A percentile compares a stretch with the other conserved stretches of the same genome.
Conservation (phyloP, 2,797 vertebrate species). For the Sebastiscus tertius region DNA sequence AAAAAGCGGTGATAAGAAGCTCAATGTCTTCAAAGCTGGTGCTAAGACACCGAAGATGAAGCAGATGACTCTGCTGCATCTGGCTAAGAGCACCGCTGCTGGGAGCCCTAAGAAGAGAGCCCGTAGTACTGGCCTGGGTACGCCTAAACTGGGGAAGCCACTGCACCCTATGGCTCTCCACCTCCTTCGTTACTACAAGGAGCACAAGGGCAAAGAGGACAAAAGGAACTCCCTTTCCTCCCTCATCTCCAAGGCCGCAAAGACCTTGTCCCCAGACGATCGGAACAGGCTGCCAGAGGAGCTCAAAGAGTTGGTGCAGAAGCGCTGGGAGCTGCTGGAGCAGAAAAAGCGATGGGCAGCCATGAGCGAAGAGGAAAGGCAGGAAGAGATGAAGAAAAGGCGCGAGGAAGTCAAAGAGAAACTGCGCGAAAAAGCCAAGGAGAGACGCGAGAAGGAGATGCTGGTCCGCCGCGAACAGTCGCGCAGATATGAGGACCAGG, state of each 20-base stretch:
- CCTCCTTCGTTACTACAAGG: constrained; percentile 94
- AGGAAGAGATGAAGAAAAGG: constrained; percentile 90
- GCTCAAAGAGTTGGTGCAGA: constrained; percentile 88
- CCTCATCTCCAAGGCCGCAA: constrained; percentile 91
- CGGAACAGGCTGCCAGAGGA: constrained; percentile 92
- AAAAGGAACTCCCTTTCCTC: constrained; percentile 91
- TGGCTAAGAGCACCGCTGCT: constrained; percentile 87
- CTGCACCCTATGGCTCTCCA: constrained; percentile 93
- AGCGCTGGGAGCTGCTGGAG: constrained; percentile 93
- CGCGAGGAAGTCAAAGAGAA: constrained; percentile 91
- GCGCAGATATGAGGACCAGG: constrained; percentile 93
- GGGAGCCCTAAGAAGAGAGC: constrained; percentile 83
- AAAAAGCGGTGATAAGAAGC: constrained; percentile 78
- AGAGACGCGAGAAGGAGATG: constrained; percentile 92
- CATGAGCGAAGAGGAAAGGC: constrained; percentile 92
- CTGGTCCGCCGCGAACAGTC: constrained; percentile 90
- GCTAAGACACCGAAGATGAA: constrained; percentile 93
- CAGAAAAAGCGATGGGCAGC: constrained; percentile 91
- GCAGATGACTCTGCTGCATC: constrained; percentile 94
- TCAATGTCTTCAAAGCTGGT: constrained; percentile 88
- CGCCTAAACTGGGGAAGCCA: constrained; percentile 91
- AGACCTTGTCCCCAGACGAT: constrained; percentile 89
- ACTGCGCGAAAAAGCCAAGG: constrained; percentile 91
- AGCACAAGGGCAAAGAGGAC: constrained; percentile 94
- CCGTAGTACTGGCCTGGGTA: constrained; percentile 81